Evolutionary conservation across 2,888 invertebrate species (phyloP).

Genomic region (Aspidiotus destructor): DNA sequence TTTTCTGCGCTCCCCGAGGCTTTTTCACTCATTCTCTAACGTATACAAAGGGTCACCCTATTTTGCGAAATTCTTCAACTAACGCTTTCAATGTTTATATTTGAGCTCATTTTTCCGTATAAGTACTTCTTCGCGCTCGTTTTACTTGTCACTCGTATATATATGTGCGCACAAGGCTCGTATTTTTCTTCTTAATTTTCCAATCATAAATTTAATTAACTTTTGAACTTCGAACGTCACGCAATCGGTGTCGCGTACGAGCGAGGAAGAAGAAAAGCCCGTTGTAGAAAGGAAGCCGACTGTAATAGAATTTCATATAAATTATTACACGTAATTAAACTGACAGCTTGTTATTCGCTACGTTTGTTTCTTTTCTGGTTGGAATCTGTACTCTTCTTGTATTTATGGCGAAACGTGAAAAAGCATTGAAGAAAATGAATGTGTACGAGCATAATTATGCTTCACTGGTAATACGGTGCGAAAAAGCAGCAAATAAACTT

Average conservation of each 20-base stretch:
- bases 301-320: slow-evolving; percentile 27
- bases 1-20: background rate
- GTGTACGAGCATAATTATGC: too few species aligned
- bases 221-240: slow-evolving; percentile 26
- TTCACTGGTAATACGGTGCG: too few species aligned
- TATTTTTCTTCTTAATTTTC: slow-evolving; percentile 1
- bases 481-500: too few species aligned
- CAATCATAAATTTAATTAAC: slow-evolving; percentile 19
- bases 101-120: too few species aligned
- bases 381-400: slow-evolving; percentile 14
- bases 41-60: background rate
- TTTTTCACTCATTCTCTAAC: background rate
- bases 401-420: slow-evolving; percentile 20
- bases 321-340: slow-evolving; percentile 28
- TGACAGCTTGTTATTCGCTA: slow-evolving; percentile 24
- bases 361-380: slow-evolving; percentile 17
- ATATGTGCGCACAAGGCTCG: background rate
- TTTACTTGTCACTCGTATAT: too few species aligned
- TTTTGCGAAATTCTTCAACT: background rate
- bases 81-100: too few species aligned
- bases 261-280: background rate
- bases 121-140: too few species aligned
- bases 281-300: slow-evolving; percentile 22
- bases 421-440: background rate
- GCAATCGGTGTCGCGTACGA: slow-evolving; percentile 21